Conservation (phyloP, 2,888 invertebrate species). For the Orgyia antiqua region DNA sequence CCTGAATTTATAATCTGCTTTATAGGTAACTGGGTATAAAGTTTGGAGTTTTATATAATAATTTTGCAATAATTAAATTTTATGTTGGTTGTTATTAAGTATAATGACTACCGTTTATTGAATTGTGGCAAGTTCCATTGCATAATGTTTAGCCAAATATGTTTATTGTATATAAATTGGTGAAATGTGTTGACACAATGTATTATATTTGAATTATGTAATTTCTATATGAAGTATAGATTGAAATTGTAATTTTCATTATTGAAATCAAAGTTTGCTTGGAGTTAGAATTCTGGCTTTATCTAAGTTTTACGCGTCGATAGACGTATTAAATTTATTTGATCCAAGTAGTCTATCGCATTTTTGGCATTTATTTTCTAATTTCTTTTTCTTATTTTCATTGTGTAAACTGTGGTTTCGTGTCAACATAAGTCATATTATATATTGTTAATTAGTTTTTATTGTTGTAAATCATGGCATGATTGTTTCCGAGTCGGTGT, state of each 20-base stretch:
- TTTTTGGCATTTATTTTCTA: no score
- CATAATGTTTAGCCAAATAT: constrained; percentile 47
- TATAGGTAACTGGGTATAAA: no score
- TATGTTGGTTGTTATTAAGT: constrained; percentile 32
- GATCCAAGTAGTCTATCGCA: no score
- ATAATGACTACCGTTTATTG: no score
- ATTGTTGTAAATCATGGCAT: constrained; percentile 33
- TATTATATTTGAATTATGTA: constrained; percentile 9
- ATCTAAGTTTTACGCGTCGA: no score
- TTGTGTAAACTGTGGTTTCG: constrained; percentile 12
- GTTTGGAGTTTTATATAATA: constrained; percentile 45
- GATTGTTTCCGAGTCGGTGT: constrained; percentile 20
- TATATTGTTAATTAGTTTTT: constrained; percentile 63
- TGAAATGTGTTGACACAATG: constrained; percentile 23
- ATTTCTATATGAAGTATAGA: background rate
- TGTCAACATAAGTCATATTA: constrained; percentile 29
- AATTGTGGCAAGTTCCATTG: no score
- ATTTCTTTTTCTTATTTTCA: no score
- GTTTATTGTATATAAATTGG: constrained; percentile 32
- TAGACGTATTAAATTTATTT: no score
- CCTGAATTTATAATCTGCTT: no score
- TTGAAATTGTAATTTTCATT: constrained; percentile 6
- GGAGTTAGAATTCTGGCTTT: no score
- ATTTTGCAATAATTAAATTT: constrained; percentile 46
- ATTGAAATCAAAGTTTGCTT: no score